These are phyloP conservation scores for Nomada ferruginata DNA, from an alignment of 2,888 invertebrate species.

Conservation along the genomic window DNA sequence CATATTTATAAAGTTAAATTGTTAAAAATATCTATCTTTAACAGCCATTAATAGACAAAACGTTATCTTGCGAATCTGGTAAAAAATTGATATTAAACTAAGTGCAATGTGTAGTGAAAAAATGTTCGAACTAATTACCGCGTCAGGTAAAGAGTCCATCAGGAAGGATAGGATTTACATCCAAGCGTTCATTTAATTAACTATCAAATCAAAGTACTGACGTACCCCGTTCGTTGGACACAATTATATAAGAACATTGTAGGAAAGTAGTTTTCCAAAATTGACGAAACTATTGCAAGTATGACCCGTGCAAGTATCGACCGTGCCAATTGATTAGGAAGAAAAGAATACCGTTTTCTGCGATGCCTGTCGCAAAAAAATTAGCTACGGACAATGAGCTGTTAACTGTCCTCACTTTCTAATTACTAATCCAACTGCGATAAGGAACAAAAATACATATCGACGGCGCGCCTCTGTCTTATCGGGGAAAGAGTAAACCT, in stretches of 20 bases:
- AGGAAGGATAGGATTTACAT: not conserved
- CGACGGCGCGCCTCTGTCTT: not conserved
- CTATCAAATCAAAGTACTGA: not conserved
- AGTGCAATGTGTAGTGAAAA: not conserved
- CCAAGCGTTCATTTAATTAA: not conserved
- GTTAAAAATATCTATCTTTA: not conserved
- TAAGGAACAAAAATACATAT: slow-evolving; percentile 7
- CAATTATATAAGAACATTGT: not conserved
- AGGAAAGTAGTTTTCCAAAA: not conserved
- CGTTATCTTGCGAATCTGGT: no score
- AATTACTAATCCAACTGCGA: slow-evolving; percentile 11
- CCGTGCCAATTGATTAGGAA: not conserved
- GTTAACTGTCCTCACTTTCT: slow-evolving; percentile 1
- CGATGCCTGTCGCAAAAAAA: slow-evolving; percentile 18
- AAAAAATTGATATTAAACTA: not conserved
- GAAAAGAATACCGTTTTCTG: slow-evolving; percentile 8
- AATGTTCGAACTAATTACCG: not conserved
- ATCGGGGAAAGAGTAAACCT: slow-evolving; percentile 1
- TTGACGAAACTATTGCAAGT: not conserved
- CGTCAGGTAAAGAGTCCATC: not conserved
- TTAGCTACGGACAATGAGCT: slow-evolving; percentile 20
- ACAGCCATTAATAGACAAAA: no score
- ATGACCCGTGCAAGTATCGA: not conserved
- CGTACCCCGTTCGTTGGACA: not conserved
- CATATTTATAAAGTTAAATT: not conserved